These are phyloP conservation scores for Bombus difficillimus DNA, from an alignment of 1,140 invertebrate species.

Conservation along the genomic window DNA sequence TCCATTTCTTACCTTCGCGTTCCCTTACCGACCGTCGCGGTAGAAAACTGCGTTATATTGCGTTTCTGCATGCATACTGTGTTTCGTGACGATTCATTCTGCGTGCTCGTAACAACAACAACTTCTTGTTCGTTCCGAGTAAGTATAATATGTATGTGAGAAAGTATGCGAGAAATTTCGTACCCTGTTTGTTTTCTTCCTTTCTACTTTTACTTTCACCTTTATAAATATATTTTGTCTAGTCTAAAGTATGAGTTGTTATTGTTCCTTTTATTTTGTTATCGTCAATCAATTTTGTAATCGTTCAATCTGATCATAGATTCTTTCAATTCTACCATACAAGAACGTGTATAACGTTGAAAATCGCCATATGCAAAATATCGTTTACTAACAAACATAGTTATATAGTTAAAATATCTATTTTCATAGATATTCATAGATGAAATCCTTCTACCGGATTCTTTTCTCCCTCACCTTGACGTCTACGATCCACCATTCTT, in stretches of 20 bases:
- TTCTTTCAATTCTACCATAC: too few relatives aligned
- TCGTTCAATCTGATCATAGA: too few relatives aligned
- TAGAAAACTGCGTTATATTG: constrained; percentile 27
- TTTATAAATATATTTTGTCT: not conserved
- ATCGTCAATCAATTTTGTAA: too few relatives aligned
- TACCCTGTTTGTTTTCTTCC: too few relatives aligned
- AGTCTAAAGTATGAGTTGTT: too few relatives aligned
- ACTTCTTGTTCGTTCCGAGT: not conserved
- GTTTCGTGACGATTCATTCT: constrained; percentile 40
- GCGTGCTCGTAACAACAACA: not conserved
- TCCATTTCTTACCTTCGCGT: constrained; percentile 73
- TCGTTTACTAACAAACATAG: too few relatives aligned
- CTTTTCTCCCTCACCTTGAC: not conserved
- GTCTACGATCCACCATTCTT: not conserved
- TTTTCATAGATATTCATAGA: not conserved
- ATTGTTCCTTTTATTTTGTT: too few relatives aligned
- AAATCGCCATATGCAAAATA: too few relatives aligned
- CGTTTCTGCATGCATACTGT: constrained; percentile 32
- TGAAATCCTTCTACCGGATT: not conserved
- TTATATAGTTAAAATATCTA: too few relatives aligned
- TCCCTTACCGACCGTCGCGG: constrained; percentile 36
- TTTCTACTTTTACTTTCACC: not conserved
- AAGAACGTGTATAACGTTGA: too few relatives aligned
- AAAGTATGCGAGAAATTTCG: not conserved
- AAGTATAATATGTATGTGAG: too few relatives aligned